Evolutionary conservation across 2,113 vertebrate species (phyloP).

Genomic region (Microtus pennsylvanicus): DNA sequence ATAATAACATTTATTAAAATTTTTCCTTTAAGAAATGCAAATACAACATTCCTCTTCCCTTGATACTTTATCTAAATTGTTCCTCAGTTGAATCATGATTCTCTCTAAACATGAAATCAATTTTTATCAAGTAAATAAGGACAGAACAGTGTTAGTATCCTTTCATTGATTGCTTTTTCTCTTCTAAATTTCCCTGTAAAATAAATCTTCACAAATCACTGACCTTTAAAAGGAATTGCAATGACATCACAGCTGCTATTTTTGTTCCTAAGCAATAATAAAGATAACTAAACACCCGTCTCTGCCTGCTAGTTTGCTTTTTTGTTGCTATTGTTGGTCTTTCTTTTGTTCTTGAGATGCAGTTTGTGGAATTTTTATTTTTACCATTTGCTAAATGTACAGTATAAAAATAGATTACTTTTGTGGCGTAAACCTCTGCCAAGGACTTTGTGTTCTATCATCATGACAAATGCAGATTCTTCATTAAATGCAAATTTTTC

Average conservation of each 20-base stretch:
- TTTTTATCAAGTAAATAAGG: conserved; percentile 30
- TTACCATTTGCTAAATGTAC: conserved; percentile 66
- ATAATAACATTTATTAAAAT: not conserved
- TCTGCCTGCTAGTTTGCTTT: not conserved
- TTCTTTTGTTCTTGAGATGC: conserved; percentile 37
- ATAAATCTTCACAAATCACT: conserved; percentile 23
- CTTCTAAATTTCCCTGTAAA: not conserved
- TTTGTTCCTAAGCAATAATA: not conserved
- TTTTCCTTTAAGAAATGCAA: not conserved
- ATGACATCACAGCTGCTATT: not conserved
- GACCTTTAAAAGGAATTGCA: conserved; percentile 13
- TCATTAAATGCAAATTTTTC: conserved; percentile 69
- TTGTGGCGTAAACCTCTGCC: conserved; percentile 56
- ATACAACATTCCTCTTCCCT: not conserved
- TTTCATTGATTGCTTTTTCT: not conserved
- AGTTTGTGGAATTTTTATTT: conserved; percentile 65
- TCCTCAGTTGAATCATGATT: not conserved
- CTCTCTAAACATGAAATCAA: not conserved
- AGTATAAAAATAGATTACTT: conserved; percentile 64
- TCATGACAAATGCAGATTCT: conserved; percentile 68
- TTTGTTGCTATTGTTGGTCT: not conserved
- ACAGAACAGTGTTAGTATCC: not conserved
- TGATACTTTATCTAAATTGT: not conserved
- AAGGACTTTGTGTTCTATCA: conserved; percentile 71
- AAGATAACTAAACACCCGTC: not conserved